Conservation (phyloP, 2,888 invertebrate genomes). For the Zaprionus bogoriensis region DNA sequence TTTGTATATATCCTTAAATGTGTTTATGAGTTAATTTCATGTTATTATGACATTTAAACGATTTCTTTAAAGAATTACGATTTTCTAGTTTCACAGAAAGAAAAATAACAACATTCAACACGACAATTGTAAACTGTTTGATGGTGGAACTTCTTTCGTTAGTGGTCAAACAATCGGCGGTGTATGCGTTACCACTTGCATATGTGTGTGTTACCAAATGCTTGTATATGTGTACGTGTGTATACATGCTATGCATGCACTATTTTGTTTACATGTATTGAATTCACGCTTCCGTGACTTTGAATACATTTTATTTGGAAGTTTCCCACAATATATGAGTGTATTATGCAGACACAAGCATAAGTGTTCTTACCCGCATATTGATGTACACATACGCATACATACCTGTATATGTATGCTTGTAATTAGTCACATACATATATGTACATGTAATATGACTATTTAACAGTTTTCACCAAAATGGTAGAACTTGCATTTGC, state of each 20-base stretch:
- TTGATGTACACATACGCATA: too few relatives aligned
- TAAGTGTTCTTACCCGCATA: too few relatives aligned
- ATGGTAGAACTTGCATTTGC: too few relatives aligned
- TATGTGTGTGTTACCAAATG: not conserved
- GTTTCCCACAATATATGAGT: not conserved
- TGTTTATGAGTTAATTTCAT: not conserved
- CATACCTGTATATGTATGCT: too few relatives aligned
- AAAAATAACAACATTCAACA: not conserved
- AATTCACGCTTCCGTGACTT: constrained; percentile 44
- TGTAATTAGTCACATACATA: too few relatives aligned
- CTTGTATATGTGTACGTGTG: not conserved
- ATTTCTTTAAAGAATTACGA: not conserved
- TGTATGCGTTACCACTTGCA: not conserved
- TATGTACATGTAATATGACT: too few relatives aligned
- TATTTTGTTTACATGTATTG: constrained; percentile 21
- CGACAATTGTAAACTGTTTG: not conserved
- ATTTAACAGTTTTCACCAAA: too few relatives aligned
- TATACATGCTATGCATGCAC: not conserved
- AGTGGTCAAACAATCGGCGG: not conserved
- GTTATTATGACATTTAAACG: not conserved
- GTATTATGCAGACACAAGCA: not conserved
- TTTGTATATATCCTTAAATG: not conserved
- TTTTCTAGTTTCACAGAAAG: not conserved
- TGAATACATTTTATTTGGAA: not conserved
- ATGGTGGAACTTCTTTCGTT: not conserved